Conservation (phyloP, 2,797 vertebrate genomes). For the Melanotaenia nigrans region DNA sequence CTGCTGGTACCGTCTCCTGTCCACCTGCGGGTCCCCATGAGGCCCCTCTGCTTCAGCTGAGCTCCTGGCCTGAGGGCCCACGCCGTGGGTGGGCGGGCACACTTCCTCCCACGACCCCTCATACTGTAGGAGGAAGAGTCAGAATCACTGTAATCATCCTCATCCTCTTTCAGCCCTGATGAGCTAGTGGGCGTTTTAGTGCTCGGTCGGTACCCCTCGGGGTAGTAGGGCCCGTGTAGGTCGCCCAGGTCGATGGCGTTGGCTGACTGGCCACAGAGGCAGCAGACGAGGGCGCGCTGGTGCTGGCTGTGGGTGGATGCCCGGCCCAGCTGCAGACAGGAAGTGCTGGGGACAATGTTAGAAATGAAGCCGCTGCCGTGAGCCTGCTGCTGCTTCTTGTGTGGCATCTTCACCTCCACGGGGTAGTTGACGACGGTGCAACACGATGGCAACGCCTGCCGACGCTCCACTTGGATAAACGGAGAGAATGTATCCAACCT, state of each 20-base stretch:
- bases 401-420: constrained; percentile 66
- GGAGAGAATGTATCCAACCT: constrained; percentile 77
- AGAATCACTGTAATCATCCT: constrained; percentile 72
- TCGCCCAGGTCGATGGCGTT: constrained; percentile 84
- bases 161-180: constrained; percentile 60
- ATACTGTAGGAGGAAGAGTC: constrained; percentile 73
- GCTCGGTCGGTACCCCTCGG: constrained; percentile 73
- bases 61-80: constrained; percentile 43
- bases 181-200: constrained; percentile 53
- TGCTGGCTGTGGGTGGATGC: constrained; percentile 58
- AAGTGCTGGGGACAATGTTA: constrained; percentile 74
- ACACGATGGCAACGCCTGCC: constrained; percentile 47
- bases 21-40: constrained; percentile 48
- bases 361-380: constrained; percentile 54
- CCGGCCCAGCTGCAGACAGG: constrained; percentile 79
- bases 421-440: constrained; percentile 82
- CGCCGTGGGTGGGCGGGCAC: not conserved
- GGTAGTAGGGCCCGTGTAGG: constrained; percentile 85
- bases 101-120: constrained; percentile 52
- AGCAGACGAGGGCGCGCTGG: constrained; percentile 77
- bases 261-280: constrained; percentile 80
- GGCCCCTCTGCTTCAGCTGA: constrained; percentile 56
- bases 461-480: constrained; percentile 68
- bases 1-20: constrained; percentile 34
- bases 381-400: constrained; percentile 67